Base-by-base conservation (phyloP, 2,888 invertebrate species). In the Protodeltote pygarga region DNA sequence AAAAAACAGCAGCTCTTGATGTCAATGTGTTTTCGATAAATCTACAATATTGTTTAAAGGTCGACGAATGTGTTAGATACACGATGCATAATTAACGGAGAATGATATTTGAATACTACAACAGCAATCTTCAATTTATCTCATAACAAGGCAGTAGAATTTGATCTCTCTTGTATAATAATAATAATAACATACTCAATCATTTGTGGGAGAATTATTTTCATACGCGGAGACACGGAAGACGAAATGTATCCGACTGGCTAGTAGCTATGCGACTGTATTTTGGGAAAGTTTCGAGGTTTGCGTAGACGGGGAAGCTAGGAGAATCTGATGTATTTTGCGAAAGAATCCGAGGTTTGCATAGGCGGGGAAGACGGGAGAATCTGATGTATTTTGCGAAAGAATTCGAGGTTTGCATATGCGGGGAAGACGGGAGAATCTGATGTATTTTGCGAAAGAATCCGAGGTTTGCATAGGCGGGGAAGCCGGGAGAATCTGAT, bases 81-180 rank as follows among this genome's bases (percentile, higher is more conserved):
- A 25, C 19, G 29, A 35, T 32, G 31, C 41, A 39, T 42, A 62
- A 32, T 44, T 32, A 42, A 50, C 29, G 29, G 37, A 39, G 42
- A 41, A 33, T 42, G 67, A 64, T 62, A 69, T 62, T 64, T 46
- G 60, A 69, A 66, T 55, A 63, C 63, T 64, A 59, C 55, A 60
- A 57, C 67, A 70, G 72, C 74, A 72, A 31, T 40, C 39, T 63
- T 45, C 32, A 59, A 50, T 65, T 64, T 61, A 71, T 75, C 76
- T 73, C 81, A 79, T 79, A 81, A 81, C 79, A 81, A 70, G 45
- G 17, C 54, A 48, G 28, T 48, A 62, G 57, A 71, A 72, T 53
- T 46, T 58, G 66, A 68, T 64, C 51, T 51, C 39, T 55, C 48
- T 67, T 54, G 39, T 67, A 69, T 66, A 72, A 71, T 72, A 69